Conservation (phyloP, 2,797 vertebrate species). For the Xenopus petersii region DNA sequence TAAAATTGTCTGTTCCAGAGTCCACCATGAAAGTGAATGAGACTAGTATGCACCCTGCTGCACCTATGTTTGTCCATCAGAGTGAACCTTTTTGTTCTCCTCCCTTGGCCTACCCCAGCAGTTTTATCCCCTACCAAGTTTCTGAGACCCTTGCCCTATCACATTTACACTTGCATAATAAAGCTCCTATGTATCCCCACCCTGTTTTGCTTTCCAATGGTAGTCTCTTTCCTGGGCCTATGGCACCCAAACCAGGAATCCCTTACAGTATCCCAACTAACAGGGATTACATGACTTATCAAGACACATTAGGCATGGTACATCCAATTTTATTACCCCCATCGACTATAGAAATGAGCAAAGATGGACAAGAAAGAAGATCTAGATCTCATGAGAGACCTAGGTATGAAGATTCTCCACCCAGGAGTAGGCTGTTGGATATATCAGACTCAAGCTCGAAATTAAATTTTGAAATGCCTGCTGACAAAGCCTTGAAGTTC, state of each 20-base stretch:
- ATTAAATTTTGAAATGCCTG: conserved; percentile 72
- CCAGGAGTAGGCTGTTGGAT: conserved; percentile 71
- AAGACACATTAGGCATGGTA: conserved; percentile 90
- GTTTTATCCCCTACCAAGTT: conserved; percentile 89
- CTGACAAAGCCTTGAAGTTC: conserved; percentile 66
- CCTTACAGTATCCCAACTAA: conserved; percentile 79
- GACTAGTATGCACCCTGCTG: conserved; percentile 79
- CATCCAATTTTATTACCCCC: conserved; percentile 89
- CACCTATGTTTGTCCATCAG: conserved; percentile 86
- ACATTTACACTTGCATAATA: conserved; percentile 83
- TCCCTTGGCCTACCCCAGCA: conserved; percentile 85
- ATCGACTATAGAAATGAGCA: conserved; percentile 75
- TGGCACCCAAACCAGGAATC: conserved; percentile 86
- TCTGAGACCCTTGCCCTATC: conserved; percentile 86
- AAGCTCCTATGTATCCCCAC: conserved; percentile 90
- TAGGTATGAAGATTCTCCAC: conserved; percentile 70
- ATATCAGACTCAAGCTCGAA: conserved; percentile 67
- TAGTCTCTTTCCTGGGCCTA: conserved; percentile 85
- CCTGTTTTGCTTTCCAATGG: conserved; percentile 84
- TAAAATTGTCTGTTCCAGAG: conserved; percentile 69
- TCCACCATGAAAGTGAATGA: conserved; percentile 71
- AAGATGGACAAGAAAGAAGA: conserved; percentile 78
- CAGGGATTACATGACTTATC: conserved; percentile 88
- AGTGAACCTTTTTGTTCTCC: conserved; percentile 87
- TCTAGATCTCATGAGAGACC: conserved; percentile 79